Percentiles rank a stretch among this genome's conserved stretches.
These are phyloP conservation scores for Drosophila sucinea DNA, from an alignment of 1,140 invertebrate genomes.

Conservation along the genomic window DNA sequence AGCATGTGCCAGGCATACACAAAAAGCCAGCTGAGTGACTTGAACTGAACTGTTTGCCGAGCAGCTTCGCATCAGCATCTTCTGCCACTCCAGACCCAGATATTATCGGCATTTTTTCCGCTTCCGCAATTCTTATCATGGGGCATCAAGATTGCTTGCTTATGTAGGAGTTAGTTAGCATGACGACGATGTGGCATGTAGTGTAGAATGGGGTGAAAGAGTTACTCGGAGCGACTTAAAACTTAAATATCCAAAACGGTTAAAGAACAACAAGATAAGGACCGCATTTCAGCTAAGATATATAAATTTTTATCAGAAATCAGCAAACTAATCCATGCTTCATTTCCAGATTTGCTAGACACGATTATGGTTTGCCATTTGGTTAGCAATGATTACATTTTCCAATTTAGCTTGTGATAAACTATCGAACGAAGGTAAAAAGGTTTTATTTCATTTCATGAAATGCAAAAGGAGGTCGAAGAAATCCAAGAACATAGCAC, in stretches of 20 bases:
- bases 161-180: constrained; percentile 1
- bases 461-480: too few species aligned
- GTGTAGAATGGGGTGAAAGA: background rate
- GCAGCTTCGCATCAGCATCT: constrained; percentile 35
- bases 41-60: constrained; percentile 29
- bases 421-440: too few species aligned
- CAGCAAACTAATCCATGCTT: too few species aligned
- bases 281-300: too few species aligned
- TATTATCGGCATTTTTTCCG: constrained; percentile 75
- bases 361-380: too few species aligned
- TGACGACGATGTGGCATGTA: background rate
- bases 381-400: too few species aligned
- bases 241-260: background rate
- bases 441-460: too few species aligned
- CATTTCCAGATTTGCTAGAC: too few species aligned
- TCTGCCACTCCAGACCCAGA: constrained; percentile 33
- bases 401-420: too few species aligned
- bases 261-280: too few species aligned
- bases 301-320: too few species aligned
- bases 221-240: background rate
- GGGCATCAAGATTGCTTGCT: constrained; percentile 51
- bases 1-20: constrained; percentile 67
- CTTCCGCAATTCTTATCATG: constrained; percentile 79
- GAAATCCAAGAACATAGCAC: too few species aligned
- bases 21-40: constrained; percentile 40